Percentiles rank a stretch among this genome's conserved stretches.
Conservation (phyloP, 2,888 invertebrate genomes). For the Schrankia costaestrigalis region DNA sequence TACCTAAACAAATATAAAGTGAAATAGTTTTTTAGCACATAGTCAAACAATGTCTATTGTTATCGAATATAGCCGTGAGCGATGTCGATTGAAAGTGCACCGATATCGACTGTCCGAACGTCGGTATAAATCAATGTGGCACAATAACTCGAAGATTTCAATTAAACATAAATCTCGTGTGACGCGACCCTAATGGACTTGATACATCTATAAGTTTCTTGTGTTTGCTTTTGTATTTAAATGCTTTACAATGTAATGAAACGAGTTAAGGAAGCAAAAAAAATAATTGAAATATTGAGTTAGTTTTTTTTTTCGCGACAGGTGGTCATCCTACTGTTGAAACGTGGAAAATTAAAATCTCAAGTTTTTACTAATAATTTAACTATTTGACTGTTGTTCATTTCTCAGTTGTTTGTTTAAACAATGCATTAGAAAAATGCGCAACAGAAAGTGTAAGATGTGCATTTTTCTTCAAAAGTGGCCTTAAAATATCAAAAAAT, state of each 20-base stretch:
- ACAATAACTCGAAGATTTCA: slow-evolving; percentile 73
- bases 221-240: slow-evolving; percentile 17
- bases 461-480: no score
- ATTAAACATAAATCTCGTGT: slow-evolving; percentile 75
- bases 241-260: slow-evolving; percentile 19
- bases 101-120: slow-evolving; percentile 34
- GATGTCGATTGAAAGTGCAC: slow-evolving; percentile 40
- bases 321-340: slow-evolving; percentile 23
- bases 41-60: slow-evolving; percentile 61
- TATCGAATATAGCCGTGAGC: slow-evolving; percentile 50
- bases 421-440: no score
- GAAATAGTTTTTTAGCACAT: slow-evolving; percentile 26
- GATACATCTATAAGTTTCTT: slow-evolving; percentile 47
- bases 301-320: slow-evolving; percentile 7
- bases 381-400: no score
- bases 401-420: no score
- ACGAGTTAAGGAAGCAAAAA: slow-evolving; percentile 10
- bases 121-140: slow-evolving; percentile 64
- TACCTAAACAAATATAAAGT: slow-evolving; percentile 12
- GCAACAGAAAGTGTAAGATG: no score
- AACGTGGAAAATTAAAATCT: neutral
- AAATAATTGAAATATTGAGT: neutral
- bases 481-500: no score
- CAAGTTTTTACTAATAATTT: neutral
- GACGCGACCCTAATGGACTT: slow-evolving; percentile 66